Evolutionary conservation across 2,113 vertebrate genomes (phyloP).

Genomic region (Urocitellus parryii): DNA sequence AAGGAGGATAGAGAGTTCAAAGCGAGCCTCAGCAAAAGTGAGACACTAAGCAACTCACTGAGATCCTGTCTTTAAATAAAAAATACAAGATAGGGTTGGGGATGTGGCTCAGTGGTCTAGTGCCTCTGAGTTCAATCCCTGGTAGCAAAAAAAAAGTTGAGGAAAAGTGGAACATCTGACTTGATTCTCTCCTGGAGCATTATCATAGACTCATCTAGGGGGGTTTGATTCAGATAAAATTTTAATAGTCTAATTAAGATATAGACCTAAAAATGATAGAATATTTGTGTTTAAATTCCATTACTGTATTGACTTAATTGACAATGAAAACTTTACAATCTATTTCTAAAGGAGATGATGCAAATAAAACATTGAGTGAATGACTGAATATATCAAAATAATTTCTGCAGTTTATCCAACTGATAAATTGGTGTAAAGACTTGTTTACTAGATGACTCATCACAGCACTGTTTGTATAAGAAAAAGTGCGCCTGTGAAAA

Average conservation of each 20-base stretch:
- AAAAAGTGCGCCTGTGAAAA: background rate
- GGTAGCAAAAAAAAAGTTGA: background rate
- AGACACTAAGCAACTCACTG: too few relatives aligned
- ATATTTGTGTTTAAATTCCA: background rate
- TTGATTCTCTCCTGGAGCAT: background rate
- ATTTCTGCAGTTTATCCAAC: background rate
- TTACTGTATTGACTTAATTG: background rate
- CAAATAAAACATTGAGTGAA: constrained; percentile 9
- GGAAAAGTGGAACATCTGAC: background rate
- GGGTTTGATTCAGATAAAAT: background rate
- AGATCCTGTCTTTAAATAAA: too few relatives aligned
- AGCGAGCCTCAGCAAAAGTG: too few relatives aligned
- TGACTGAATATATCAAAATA: background rate
- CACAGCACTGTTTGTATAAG: background rate
- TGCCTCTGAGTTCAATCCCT: too few relatives aligned
- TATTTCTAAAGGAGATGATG: constrained; percentile 38
- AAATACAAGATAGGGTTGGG: too few relatives aligned
- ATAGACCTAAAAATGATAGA: background rate
- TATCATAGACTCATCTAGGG: background rate
- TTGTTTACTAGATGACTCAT: background rate
- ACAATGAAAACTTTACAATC: background rate
- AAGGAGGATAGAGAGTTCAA: too few relatives aligned
- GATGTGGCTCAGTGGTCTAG: too few relatives aligned
- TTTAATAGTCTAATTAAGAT: constrained; percentile 26
- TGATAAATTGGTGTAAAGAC: background rate